Conservation (phyloP, 1,140 invertebrate genomes). For the Zaprionus capensis region DNA sequence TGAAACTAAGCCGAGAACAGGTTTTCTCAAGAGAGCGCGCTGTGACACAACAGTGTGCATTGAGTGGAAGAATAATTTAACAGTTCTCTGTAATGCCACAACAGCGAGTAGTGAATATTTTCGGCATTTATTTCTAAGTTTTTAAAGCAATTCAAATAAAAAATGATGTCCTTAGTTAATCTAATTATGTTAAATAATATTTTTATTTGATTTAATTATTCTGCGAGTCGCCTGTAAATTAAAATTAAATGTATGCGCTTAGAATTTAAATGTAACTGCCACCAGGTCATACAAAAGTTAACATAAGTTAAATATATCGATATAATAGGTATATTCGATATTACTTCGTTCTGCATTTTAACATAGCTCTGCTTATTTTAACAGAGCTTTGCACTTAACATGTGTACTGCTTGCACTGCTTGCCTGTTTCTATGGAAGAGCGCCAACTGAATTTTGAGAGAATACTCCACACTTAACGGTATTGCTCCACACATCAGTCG, state of each 20-base stretch:
- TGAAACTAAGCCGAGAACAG: conserved; percentile 61
- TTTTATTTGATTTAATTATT: neutral
- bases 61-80: neutral
- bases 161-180: neutral
- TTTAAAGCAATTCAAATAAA: neutral
- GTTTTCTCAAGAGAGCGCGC: conserved; percentile 11
- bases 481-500: no score
- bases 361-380: no score
- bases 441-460: no score
- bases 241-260: neutral
- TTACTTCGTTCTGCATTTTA: no score
- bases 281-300: neutral
- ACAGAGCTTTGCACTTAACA: no score
- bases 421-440: no score
- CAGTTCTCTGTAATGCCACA: neutral
- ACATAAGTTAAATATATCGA: neutral
- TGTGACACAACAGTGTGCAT: neutral
- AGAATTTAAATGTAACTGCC: neutral
- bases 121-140: neutral
- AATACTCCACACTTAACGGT: no score
- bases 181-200: neutral
- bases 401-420: no score
- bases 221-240: neutral
- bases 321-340: neutral
- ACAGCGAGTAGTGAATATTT: neutral